Conservation (phyloP, 1,140 invertebrate species). For the Papilio dardanus region DNA sequence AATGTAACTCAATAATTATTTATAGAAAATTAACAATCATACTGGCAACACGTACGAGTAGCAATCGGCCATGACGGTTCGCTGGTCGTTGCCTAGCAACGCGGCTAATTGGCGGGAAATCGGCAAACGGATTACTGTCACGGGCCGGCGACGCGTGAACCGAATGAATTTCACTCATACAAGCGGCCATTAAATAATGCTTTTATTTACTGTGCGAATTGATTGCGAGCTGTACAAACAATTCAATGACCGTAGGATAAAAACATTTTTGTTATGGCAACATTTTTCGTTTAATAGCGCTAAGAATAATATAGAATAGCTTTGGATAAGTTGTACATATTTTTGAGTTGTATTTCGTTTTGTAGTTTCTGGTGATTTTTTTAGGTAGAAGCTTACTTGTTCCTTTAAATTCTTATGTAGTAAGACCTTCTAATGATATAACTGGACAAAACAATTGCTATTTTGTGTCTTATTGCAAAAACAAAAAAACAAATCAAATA, state of each 20-base stretch:
- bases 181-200: conserved; percentile 35
- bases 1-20: background rate
- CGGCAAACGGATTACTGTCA: conserved; percentile 56
- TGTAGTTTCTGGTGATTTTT: too few relatives aligned
- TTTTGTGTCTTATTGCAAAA: too few relatives aligned
- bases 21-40: background rate
- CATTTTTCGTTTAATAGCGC: background rate
- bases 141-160: conserved; percentile 47
- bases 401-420: too few relatives aligned
- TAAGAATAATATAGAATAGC: background rate
- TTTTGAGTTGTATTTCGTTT: too few relatives aligned
- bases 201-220: conserved; percentile 37
- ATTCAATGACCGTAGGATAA: background rate
- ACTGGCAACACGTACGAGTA: conserved; percentile 41
- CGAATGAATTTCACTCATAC: conserved; percentile 41
- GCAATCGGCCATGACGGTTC: conserved; percentile 57
- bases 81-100: conserved; percentile 56
- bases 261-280: background rate
- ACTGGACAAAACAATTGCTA: too few relatives aligned
- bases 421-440: too few relatives aligned
- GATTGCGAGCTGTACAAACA: conserved; percentile 27
- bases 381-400: too few relatives aligned
- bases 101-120: conserved; percentile 66
- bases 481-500: too few relatives aligned
- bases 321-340: too few relatives aligned